A percentile compares a stretch with the other conserved stretches of the same genome.
Evolutionary conservation across 2,888 invertebrate species (phyloP).

Genomic region (Meiosimyza decipiens): DNA sequence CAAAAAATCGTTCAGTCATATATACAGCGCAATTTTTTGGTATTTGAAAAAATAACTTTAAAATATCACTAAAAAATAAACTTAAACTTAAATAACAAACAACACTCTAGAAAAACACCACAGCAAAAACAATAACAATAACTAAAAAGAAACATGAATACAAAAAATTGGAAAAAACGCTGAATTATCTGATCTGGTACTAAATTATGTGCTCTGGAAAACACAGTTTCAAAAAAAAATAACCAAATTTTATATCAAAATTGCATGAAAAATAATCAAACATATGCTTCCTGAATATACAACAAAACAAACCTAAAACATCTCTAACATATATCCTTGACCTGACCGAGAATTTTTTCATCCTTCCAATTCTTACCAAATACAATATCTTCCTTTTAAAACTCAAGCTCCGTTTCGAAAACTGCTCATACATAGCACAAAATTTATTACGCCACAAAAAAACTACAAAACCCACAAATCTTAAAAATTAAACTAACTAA

Average conservation of each 20-base stretch:
- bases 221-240: not conserved
- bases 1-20: constrained; percentile 58
- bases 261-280: not conserved
- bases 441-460: constrained; percentile 47
- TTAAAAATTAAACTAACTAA: constrained; percentile 43
- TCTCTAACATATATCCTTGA: not conserved
- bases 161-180: constrained; percentile 10
- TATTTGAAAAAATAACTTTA: constrained; percentile 33
- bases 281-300: not conserved
- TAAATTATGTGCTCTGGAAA: constrained; percentile 32
- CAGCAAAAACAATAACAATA: constrained; percentile 42
- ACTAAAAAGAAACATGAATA: constrained; percentile 42
- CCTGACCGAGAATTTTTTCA: not conserved
- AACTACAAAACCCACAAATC: constrained; percentile 19
- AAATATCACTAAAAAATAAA: constrained; percentile 44
- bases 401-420: not conserved
- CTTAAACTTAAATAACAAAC: constrained; percentile 39
- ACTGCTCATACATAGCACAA: constrained; percentile 49
- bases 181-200: constrained; percentile 3
- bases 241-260: constrained; percentile 2
- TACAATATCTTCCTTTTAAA: not conserved
- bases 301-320: too few species aligned
- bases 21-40: constrained; percentile 51
- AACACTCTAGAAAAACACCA: constrained; percentile 44
- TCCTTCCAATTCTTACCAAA: not conserved